Percentiles rank a stretch among this genome's conserved stretches.
Conservation (phyloP, 1,140 invertebrate species). For the Brachionus plicatilis region DNA sequence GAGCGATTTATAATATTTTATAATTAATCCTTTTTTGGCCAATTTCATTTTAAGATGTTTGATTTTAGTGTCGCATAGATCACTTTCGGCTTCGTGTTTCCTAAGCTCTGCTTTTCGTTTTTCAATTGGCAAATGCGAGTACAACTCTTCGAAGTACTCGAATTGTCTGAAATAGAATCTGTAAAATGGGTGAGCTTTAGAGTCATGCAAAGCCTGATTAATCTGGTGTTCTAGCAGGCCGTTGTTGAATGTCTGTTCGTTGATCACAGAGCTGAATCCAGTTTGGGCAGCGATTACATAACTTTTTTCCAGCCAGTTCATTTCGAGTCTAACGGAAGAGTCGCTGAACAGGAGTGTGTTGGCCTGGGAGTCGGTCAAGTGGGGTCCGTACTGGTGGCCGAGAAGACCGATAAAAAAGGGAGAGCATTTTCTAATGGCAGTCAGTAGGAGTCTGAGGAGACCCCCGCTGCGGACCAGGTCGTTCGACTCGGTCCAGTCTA, state of each 20-base stretch:
- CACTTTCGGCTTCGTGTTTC: constrained; percentile 32
- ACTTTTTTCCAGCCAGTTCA: constrained; percentile 49
- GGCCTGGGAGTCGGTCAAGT: constrained; percentile 41
- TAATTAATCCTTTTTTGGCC: constrained; percentile 51
- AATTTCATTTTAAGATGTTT: constrained; percentile 51
- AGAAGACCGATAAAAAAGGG: constrained; percentile 52
- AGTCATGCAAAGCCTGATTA: constrained; percentile 47
- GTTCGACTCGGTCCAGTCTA: constrained; percentile 40
- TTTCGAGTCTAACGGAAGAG: constrained; percentile 42
- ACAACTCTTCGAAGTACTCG: constrained; percentile 49
- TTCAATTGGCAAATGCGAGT: constrained; percentile 43
- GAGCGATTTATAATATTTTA: constrained; percentile 49
- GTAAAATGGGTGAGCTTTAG: constrained; percentile 42
- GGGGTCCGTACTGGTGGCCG: constrained; percentile 50
- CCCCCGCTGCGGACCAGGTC: constrained; percentile 44
- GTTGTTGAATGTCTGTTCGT: constrained; percentile 47
- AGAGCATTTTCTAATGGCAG: constrained; percentile 46
- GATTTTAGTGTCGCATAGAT: constrained; percentile 47
- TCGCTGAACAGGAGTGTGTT: constrained; percentile 43
- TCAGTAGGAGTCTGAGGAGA: constrained; percentile 46
- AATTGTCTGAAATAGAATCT: constrained; percentile 52
- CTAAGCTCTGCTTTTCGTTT: constrained; percentile 38
- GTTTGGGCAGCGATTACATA: constrained; percentile 46
- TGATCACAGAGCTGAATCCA: constrained; percentile 49
- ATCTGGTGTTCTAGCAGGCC: constrained; percentile 53